Base-by-base conservation (phyloP, 2,888 invertebrate species). In the Schizotus pectinicornis region DNA sequence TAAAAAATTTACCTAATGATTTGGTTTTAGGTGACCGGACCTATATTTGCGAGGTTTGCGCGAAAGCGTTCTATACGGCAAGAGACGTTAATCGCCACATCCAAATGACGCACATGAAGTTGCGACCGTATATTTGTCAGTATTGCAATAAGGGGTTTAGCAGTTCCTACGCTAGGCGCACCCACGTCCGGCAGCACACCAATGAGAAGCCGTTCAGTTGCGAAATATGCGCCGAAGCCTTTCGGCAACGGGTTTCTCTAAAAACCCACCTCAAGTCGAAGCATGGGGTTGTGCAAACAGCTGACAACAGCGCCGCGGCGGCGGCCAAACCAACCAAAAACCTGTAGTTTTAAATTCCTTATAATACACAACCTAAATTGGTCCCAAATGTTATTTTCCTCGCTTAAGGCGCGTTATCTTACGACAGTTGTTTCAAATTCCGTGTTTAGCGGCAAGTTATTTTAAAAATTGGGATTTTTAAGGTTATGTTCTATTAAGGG, bases 241-340 rank as follows among this genome's bases (percentile, higher is more conserved):
- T 72, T 39, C 59, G 73, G 32, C 74, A 75, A 47, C 62, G 68
- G 36, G 72, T 74, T 5, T 74, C 74, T 0, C 46, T 75, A 11
- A 67, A 67, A 22, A 71, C 71, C 2, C 74, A 75, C 59, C 47
- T 74, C 14, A 75, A 71, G 58, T 73, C 71, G n/a, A 70, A 70
- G 43, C 74, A 74, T 57, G 67, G 67, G 6, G 56, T 70, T 38
- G 61, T 47, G 43, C 22, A 22, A 22, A 22, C 22, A 22, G 5
- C 22, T 22, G 22, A 22, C 3, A 22, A 22, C 2, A 22, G 22
- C 22, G 22, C 22, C 22, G 2, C 22, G 3, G 5, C 22, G 5
- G 22, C 5, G 22, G 22, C 22, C 5, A 5, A 22, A 5, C 22
- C 22, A 22, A 22, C 22, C 22, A 22, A 22, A 22, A 22, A 22